A percentile compares a stretch with the other conserved stretches of the same genome.
Conservation (phyloP, 2,888 invertebrate species). For the Lithophane leautieri region DNA sequence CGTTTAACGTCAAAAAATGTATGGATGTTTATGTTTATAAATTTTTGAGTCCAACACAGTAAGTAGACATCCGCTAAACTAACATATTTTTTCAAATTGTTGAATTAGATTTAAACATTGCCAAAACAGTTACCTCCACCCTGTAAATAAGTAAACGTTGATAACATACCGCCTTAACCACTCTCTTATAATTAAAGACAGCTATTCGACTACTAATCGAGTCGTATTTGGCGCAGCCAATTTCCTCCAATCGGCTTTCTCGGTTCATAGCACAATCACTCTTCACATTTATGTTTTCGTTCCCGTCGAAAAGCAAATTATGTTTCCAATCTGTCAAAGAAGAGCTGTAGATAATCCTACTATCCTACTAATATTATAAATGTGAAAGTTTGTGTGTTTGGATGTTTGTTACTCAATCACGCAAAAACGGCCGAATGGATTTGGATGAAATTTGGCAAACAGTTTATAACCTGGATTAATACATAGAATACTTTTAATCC, state of each 20-base stretch:
- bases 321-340: slow-evolving; percentile 22
- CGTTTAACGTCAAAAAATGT: too few relatives aligned
- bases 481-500: too few relatives aligned
- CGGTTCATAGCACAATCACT: slow-evolving; percentile 20
- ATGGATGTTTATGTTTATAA: too few relatives aligned
- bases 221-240: slow-evolving; percentile 24
- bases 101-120: too few relatives aligned
- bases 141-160: slow-evolving; percentile 7
- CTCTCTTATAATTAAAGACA: slow-evolving; percentile 42
- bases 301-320: slow-evolving; percentile 17
- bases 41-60: too few relatives aligned
- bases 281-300: slow-evolving; percentile 9
- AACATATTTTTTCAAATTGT: neutral
- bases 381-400: too few relatives aligned
- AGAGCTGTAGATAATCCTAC: neutral
- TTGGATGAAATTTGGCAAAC: too few relatives aligned
- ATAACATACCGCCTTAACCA: neutral
- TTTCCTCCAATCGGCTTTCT: slow-evolving; percentile 27
- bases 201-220: slow-evolving; percentile 34
- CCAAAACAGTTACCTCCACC: neutral
- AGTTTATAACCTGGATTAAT: too few relatives aligned
- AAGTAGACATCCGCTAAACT: neutral
- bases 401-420: too few relatives aligned
- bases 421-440: too few relatives aligned
- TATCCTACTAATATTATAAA: too few relatives aligned